Percentiles rank a stretch among this genome's conserved stretches.
These are phyloP conservation scores for Monopis laevigella DNA, from an alignment of 2,888 invertebrate genomes.

Conservation along the genomic window DNA sequence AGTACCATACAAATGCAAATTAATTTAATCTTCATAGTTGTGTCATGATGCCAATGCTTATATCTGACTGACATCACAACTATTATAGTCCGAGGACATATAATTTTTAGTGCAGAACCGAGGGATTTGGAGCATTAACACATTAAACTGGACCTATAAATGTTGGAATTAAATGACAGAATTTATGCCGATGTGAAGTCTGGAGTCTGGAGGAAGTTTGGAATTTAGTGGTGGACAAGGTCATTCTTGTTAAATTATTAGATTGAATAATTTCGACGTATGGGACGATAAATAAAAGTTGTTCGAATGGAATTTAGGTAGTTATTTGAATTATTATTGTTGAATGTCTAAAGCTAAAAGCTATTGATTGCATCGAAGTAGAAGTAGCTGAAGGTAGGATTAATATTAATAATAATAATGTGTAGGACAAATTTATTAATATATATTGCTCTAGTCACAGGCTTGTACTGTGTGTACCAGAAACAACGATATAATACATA, in stretches of 20 bases:
- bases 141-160: not conserved
- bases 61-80: constrained; percentile 3
- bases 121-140: not conserved
- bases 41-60: constrained; percentile 2
- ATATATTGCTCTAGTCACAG: no score
- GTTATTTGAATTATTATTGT: no score
- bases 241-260: not conserved
- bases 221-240: constrained; percentile 1
- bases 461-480: no score
- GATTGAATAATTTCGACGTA: no score
- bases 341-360: no score
- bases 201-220: not conserved
- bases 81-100: constrained; percentile 1
- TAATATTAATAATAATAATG: no score
- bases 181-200: constrained; percentile 1
- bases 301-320: no score
- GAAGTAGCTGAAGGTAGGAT: no score
- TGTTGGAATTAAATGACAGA: not conserved
- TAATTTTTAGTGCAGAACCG: constrained; percentile 2
- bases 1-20: not conserved
- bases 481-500: no score
- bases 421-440: no score
- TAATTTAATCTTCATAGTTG: constrained; percentile 5
- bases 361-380: no score
- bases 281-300: no score